Conservation (phyloP, 1,140 invertebrate species). For the Steinernema khuongi region DNA sequence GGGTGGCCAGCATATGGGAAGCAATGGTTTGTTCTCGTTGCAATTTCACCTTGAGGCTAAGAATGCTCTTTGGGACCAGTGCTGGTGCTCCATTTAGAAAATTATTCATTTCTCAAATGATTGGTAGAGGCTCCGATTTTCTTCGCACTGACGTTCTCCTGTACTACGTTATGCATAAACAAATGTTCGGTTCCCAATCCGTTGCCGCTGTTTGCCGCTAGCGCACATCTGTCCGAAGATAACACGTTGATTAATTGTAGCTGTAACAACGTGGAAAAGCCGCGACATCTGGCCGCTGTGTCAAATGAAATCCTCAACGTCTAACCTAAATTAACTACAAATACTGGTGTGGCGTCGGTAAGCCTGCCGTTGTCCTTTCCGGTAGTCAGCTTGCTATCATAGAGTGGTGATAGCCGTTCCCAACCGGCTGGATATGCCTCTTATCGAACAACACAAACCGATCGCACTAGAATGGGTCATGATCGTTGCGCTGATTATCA, state of each 20-base stretch:
- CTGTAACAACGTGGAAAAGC: not conserved
- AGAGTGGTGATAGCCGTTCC: too few species aligned
- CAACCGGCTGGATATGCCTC: not conserved
- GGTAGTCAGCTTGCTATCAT: too few species aligned
- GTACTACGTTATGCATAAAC: constrained; percentile 7
- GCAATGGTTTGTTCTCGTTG: too few species aligned
- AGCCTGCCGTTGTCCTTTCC: not conserved
- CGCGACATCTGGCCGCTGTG: not conserved
- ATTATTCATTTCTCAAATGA: too few species aligned
- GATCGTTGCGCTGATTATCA: constrained; percentile 3
- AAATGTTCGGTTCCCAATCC: not conserved
- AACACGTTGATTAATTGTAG: constrained; percentile 2
- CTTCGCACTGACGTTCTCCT: too few species aligned
- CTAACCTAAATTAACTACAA: not conserved
- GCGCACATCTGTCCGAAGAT: not conserved
- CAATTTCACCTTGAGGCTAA: too few species aligned
- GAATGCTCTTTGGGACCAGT: too few species aligned
- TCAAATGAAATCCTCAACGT: not conserved
- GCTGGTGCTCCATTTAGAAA: too few species aligned
- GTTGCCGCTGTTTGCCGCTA: not conserved
- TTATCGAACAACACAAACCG: not conserved
- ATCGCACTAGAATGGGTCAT: not conserved
- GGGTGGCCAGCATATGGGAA: too few species aligned
- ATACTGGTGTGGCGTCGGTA: not conserved
- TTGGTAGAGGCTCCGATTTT: too few species aligned